These are phyloP conservation scores for Eustalomyia histrio DNA, from an alignment of 2,888 invertebrate genomes.

Conservation along the genomic window DNA sequence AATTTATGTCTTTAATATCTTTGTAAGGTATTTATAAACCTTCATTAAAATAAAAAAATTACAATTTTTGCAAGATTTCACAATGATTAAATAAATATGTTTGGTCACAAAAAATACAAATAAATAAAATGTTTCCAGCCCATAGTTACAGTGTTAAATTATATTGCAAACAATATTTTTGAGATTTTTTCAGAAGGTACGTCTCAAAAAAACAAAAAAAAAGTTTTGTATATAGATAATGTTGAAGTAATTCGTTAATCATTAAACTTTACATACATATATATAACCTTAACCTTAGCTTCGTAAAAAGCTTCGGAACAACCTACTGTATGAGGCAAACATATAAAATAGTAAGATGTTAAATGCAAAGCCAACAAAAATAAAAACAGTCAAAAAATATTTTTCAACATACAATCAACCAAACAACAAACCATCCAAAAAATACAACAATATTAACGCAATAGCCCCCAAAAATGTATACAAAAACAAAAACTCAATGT, in stretches of 20 bases:
- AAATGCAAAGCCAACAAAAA: conserved; percentile 25
- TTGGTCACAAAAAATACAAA: no score
- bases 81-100: no score
- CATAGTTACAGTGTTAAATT: no score
- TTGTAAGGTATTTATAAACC: no score
- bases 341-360: conserved; percentile 64
- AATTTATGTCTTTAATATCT: no score
- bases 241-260: neutral
- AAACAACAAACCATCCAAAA: conserved; percentile 60
- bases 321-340: conserved; percentile 77
- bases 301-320: conserved; percentile 78
- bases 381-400: conserved; percentile 14
- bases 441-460: conserved; percentile 9
- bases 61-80: no score
- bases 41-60: no score
- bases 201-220: no score
- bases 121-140: no score
- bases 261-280: conserved; percentile 6
- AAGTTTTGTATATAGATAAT: no score
- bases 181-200: no score
- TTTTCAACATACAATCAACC: conserved; percentile 44
- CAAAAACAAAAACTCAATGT: conserved; percentile 22
- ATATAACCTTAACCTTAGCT: conserved; percentile 77
- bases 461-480: conserved; percentile 27
- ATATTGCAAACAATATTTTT: no score